These are phyloP conservation scores for Adelosebastes latens DNA, from an alignment of 2,797 vertebrate genomes.

Conservation along the genomic window DNA sequence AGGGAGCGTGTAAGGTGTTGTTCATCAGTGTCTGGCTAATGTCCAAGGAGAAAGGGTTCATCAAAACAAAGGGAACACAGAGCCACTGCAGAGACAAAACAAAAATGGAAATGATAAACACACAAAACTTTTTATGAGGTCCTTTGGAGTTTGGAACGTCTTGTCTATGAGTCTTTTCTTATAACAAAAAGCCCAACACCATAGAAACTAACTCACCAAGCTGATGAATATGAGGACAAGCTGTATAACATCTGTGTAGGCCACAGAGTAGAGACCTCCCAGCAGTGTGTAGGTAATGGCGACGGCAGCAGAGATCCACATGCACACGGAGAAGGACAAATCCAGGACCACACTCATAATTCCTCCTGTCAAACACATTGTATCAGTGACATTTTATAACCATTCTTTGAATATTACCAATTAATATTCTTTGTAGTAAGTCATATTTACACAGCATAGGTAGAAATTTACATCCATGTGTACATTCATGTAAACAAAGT, in stretches of 20 bases:
- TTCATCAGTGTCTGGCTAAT: slow-evolving; percentile 74
- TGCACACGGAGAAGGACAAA: slow-evolving; percentile 58
- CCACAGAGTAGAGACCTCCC: slow-evolving; percentile 79
- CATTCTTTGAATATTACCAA: too few relatives aligned
- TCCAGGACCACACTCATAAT: slow-evolving; percentile 79
- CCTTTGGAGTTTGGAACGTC: too few relatives aligned
- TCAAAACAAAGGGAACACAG: slow-evolving; percentile 78
- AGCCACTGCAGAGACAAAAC: slow-evolving; percentile 29
- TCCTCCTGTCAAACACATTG: too few relatives aligned
- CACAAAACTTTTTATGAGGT: too few relatives aligned
- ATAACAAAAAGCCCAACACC: neutral
- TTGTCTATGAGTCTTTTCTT: neutral
- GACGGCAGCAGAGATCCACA: slow-evolving; percentile 73
- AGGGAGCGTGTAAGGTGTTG: slow-evolving; percentile 69
- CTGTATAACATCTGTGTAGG: slow-evolving; percentile 75
- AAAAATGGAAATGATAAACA: neutral
- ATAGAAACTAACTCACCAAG: slow-evolving; percentile 59
- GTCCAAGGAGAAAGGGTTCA: slow-evolving; percentile 59
- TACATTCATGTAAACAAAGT: neutral
- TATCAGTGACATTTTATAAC: too few relatives aligned
- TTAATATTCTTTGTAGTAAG: too few relatives aligned
- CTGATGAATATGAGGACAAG: slow-evolving; percentile 75
- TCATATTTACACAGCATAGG: too few relatives aligned
- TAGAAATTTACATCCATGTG: neutral
- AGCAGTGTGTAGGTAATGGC: slow-evolving; percentile 71